Evolutionary conservation across 2,113 vertebrate genomes (phyloP), one percentile per base, ranked within the genome.

Genomic region (Penelope pileata): DNA sequence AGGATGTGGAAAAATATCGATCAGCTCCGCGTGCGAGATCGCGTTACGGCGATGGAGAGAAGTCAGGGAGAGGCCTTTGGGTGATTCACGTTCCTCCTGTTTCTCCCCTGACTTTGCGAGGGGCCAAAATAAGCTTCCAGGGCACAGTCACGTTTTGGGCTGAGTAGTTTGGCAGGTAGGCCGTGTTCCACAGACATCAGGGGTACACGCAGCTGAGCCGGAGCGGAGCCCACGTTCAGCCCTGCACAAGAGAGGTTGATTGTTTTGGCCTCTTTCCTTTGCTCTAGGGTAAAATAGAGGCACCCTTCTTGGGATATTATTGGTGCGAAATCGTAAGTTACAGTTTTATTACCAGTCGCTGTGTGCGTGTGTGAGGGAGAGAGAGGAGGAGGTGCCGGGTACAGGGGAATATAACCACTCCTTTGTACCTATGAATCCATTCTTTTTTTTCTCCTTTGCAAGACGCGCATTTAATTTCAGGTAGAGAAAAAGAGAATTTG

Each of bases 311-410:
- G 88, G 90, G 93, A 95, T 89, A 87, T 93, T 96, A 96, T 69
- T 97, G 90, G 95, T 96, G 82, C 93, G 77, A 96, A 97, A 97
- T 96, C 77, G 18, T 97, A 96, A 93, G 86, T 94, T 97, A 92
- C 21, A 93, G 76, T 90, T 94, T 92, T 98, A 96, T 97, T 95
- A 97, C 91, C 94, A 91, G 93, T 96, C 82, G 90, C 93, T 97
- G 83, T 24, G 90, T 94, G 91, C 16, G 67, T 86, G 92, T 93
- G 81, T 77, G 88, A 89, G 91, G 91, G 96, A 89, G 91, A 74
- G 76, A 77, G 91, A 95, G 89, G 83, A 78, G 91, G 84, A 76
- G 96, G 93, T 66, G 75, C 68, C 2, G 51, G 87, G 88, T 76
- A 40, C 23, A 62, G 81, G 42, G 69, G 91, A 91, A 63, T 38